Conservation (phyloP, 2,888 invertebrate genomes). For the Drosophila anomalipes region DNA sequence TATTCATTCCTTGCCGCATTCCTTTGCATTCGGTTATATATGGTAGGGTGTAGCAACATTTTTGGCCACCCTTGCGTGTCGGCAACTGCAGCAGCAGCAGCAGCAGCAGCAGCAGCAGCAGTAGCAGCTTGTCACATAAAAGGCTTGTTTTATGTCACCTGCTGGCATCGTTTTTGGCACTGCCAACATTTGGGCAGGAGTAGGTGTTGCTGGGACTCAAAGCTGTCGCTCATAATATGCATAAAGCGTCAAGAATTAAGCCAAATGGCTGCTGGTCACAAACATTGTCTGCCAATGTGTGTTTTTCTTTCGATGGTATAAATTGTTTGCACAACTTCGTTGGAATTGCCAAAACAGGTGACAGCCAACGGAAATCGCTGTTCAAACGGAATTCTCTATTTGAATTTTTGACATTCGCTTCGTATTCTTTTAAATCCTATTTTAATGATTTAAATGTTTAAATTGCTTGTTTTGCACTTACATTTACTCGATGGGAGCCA, state of each 20-base stretch:
- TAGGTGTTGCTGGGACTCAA: slow-evolving; percentile 15
- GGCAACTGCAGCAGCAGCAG: slow-evolving; percentile 63
- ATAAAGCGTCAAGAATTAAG: slow-evolving; percentile 61
- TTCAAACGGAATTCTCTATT: slow-evolving; percentile 21
- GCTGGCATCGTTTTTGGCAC: slow-evolving; percentile 37
- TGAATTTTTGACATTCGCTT: slow-evolving; percentile 5
- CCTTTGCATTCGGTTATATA: slow-evolving; percentile 29
- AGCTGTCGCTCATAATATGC: slow-evolving; percentile 69
- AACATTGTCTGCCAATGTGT: slow-evolving; percentile 49
- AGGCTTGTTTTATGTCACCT: slow-evolving; percentile 80
- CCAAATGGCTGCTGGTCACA: slow-evolving; percentile 48
- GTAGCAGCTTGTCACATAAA: slow-evolving; percentile 72
- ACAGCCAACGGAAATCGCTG: slow-evolving; percentile 35
- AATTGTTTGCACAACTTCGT: slow-evolving; percentile 13
- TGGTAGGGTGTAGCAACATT: slow-evolving; percentile 23
- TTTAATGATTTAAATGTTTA: background rate
- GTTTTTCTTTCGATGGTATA: slow-evolving; percentile 24
- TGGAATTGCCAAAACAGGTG: slow-evolving; percentile 22
- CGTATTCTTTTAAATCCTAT: background rate
- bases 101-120: slow-evolving; percentile 32
- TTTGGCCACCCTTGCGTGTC: slow-evolving; percentile 65
- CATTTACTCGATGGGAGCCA: background rate
- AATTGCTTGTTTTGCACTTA: background rate
- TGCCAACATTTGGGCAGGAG: background rate
- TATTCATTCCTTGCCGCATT: slow-evolving; percentile 41